These are phyloP conservation scores for Drosophila algonquin DNA, from an alignment of 2,888 invertebrate genomes.

Conservation along the genomic window DNA sequence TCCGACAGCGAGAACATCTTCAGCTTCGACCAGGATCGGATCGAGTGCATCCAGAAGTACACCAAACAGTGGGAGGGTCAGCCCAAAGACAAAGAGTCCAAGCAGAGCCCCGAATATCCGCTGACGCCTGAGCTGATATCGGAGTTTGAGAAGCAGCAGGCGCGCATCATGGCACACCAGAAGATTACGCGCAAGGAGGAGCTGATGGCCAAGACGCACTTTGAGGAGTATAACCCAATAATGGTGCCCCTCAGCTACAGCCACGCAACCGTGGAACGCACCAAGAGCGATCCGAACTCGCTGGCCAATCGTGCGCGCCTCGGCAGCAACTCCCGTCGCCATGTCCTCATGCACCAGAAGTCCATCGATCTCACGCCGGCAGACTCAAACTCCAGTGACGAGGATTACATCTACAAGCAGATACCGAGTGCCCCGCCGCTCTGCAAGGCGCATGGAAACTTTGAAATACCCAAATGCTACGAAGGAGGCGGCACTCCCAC, in stretches of 20 bases:
- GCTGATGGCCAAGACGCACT: constrained; percentile 88
- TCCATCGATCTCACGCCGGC: constrained; percentile 93
- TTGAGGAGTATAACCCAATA: constrained; percentile 90
- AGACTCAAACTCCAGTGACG: constrained; percentile 93
- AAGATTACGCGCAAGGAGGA: constrained; percentile 87
- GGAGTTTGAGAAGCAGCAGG: constrained; percentile 86
- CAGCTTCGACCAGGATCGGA: constrained; percentile 90
- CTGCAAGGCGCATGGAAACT: constrained; percentile 89
- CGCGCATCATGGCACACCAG: constrained; percentile 79
- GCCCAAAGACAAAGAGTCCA: constrained; percentile 85
- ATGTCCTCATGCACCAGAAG: constrained; percentile 93
- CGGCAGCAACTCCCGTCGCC: constrained; percentile 89
- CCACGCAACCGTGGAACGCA: constrained; percentile 91
- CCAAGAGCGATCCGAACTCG: constrained; percentile 94
- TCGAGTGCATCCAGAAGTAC: constrained; percentile 88
- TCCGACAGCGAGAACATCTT: constrained; percentile 89
- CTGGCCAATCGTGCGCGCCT: constrained; percentile 89
- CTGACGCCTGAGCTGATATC: constrained; percentile 86
- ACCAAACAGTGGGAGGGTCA: constrained; percentile 81
- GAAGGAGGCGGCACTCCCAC: constrained; percentile 79
- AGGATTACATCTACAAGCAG: constrained; percentile 91
- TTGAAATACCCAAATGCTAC: constrained; percentile 86
- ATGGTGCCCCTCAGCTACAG: constrained; percentile 86
- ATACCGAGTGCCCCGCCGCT: constrained; percentile 90
- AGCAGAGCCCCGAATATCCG: constrained; percentile 85